phyloP scores from a whole-genome alignment of 2,888 invertebrate genomes.

The Heliconius ismenius region DNA sequence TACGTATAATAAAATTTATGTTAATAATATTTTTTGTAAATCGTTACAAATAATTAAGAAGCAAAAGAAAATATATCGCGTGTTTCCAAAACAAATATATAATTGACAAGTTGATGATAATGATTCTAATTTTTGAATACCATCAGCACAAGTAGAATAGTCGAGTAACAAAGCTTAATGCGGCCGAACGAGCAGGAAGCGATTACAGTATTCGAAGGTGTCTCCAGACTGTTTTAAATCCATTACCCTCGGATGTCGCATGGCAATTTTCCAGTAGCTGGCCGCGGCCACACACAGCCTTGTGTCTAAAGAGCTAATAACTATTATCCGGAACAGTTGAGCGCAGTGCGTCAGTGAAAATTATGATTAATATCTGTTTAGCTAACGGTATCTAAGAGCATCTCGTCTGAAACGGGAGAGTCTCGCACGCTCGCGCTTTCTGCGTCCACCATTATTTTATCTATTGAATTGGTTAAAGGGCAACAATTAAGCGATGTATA shows the following conservation, averaged over 20 bases:
- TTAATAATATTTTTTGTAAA: neutral
- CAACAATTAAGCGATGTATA: slow-evolving; percentile 65
- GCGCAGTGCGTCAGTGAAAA: slow-evolving; percentile 76
- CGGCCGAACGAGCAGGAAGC: slow-evolving; percentile 62
- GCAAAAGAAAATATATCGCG: slow-evolving; percentile 6
- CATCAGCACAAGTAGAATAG: slow-evolving; percentile 44
- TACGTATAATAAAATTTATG: neutral
- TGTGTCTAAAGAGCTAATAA: slow-evolving; percentile 73
- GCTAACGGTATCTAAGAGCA: slow-evolving; percentile 69
- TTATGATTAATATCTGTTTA: slow-evolving; percentile 82
- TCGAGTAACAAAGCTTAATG: slow-evolving; percentile 46
- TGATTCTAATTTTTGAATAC: slow-evolving; percentile 45
- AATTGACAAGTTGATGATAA: slow-evolving; percentile 44
- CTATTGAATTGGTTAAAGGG: slow-evolving; percentile 65
- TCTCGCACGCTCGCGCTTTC: slow-evolving; percentile 51
- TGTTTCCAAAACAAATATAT: slow-evolving; percentile 15
- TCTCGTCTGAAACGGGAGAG: slow-evolving; percentile 44
- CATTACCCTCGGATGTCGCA: slow-evolving; percentile 76
- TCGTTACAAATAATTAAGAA: too few relatives aligned
- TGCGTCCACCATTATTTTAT: slow-evolving; percentile 47
- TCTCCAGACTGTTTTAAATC: slow-evolving; percentile 76
- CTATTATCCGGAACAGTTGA: slow-evolving; percentile 77
- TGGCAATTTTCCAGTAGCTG: slow-evolving; percentile 79
- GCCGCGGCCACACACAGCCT: slow-evolving; percentile 73
- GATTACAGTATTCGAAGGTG: slow-evolving; percentile 75